phyloP scores from a whole-genome alignment of 1,140 invertebrate species.

The Melipona quadrifasciata region DNA sequence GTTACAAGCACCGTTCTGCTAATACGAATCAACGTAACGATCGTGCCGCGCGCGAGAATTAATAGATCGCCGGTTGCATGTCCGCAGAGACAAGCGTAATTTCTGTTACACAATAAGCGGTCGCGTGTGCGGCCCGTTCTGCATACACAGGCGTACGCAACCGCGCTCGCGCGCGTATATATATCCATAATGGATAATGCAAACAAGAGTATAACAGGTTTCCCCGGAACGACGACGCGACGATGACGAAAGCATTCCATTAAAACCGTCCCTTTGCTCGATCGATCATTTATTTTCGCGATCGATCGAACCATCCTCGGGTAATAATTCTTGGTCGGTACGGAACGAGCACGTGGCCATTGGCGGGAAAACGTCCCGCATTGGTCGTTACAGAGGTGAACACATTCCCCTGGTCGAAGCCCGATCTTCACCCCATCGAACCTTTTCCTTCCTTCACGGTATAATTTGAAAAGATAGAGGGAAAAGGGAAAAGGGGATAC shows the following conservation, averaged over 20 bases:
- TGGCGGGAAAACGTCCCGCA: neutral
- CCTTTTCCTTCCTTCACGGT: neutral
- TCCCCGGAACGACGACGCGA: neutral
- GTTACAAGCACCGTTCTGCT: constrained; percentile 3
- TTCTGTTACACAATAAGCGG: constrained; percentile 38
- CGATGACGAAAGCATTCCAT: constrained; percentile 15
- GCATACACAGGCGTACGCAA: neutral
- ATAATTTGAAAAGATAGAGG: neutral
- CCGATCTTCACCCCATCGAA: constrained; percentile 5
- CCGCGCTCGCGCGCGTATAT: too few relatives aligned
- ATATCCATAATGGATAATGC: constrained; percentile 28
- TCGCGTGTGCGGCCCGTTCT: constrained; percentile 13
- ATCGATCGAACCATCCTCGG: constrained; percentile 18
- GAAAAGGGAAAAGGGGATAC: neutral
- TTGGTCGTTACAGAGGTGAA: constrained; percentile 47
- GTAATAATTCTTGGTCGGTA: neutral
- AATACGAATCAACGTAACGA: constrained; percentile 22
- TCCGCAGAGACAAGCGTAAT: constrained; percentile 23
- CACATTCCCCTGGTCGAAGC: neutral
- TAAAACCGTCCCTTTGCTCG: constrained; percentile 23
- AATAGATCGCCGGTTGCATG: constrained; percentile 37
- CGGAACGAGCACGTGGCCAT: constrained; percentile 41
- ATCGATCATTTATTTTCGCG: constrained; percentile 51
- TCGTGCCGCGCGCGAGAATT: constrained; percentile 3
- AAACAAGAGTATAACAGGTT: constrained; percentile 40